Evolutionary conservation across 1,140 invertebrate genomes (phyloP).

Genomic region (Cataglyphis hispanica): DNA sequence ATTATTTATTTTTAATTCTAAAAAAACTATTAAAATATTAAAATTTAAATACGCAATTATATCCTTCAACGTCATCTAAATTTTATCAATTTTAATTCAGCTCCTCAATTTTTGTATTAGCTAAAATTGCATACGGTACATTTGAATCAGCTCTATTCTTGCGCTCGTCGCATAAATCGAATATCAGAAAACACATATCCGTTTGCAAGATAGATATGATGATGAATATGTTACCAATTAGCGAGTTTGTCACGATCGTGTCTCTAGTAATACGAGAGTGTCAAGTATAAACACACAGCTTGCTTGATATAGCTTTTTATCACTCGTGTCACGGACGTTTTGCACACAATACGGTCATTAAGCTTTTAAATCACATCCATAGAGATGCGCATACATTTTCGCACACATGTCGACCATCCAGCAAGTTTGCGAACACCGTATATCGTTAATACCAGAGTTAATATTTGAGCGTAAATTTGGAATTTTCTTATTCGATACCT

Average conservation of each 20-base stretch:
- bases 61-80: neutral
- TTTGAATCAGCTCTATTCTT: neutral
- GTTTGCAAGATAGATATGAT: neutral
- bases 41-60: neutral
- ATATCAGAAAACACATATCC: neutral
- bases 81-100: neutral
- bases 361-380: constrained; percentile 35
- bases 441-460: neutral
- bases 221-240: constrained; percentile 36
- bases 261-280: neutral
- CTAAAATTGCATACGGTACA: neutral
- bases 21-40: neutral
- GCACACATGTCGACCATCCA: neutral
- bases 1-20: neutral
- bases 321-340: constrained; percentile 38
- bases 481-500: neutral
- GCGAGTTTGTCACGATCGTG: constrained; percentile 5
- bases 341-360: constrained; percentile 59
- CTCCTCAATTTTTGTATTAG: neutral
- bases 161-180: neutral
- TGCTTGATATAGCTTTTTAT: constrained; percentile 15
- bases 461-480: neutral
- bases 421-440: neutral
- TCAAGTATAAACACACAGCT: neutral
- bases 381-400: constrained; percentile 31